Conservation (phyloP, 2,888 invertebrate genomes). For the Hirtodrosophila confusa region DNA sequence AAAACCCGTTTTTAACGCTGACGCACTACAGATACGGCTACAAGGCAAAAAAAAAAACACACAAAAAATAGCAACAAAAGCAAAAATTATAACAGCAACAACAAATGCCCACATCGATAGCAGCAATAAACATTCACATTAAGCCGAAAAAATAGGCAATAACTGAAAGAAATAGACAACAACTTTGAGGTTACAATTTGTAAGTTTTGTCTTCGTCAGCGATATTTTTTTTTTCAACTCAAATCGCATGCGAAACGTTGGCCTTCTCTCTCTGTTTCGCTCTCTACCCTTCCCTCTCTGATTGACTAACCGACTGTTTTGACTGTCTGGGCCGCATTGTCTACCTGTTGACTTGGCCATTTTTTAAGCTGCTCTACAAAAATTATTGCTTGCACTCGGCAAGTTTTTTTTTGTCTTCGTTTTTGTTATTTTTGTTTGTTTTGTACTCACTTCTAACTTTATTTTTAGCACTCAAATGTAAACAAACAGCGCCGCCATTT, state of each 20-base stretch:
- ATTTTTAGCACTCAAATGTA: constrained; percentile 51
- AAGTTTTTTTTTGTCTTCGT: constrained; percentile 5
- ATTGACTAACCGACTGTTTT: constrained; percentile 26
- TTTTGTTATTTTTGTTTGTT: constrained; percentile 17
- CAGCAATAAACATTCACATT: constrained; percentile 39
- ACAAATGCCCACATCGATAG: constrained; percentile 5
- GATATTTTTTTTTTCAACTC: constrained; percentile 10
- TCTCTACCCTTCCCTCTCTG: constrained; percentile 2
- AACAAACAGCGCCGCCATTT: constrained; percentile 47
- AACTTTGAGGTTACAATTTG: constrained; percentile 62
- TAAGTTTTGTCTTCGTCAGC: constrained; percentile 32
- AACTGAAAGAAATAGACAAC: constrained; percentile 33
- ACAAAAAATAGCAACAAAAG: constrained; percentile 19
- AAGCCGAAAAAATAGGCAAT: constrained; percentile 55
- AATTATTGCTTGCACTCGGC: constrained; percentile 19
- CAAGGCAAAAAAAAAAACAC: constrained; percentile 31
- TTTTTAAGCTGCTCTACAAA: constrained; percentile 13
- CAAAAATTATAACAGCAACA: constrained; percentile 20
- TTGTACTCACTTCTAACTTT: constrained; percentile 33
- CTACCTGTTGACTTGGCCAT: constrained; percentile 51
- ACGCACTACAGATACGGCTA: constrained; percentile 51
- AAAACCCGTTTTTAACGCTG: constrained; percentile 62
- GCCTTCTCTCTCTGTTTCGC: constrained; percentile 3
- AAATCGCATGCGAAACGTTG: neutral
- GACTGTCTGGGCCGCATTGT: constrained; percentile 24